phyloP scores from a whole-genome alignment of 2,797 vertebrate genomes.

The Lepilemur septentrionalis region DNA sequence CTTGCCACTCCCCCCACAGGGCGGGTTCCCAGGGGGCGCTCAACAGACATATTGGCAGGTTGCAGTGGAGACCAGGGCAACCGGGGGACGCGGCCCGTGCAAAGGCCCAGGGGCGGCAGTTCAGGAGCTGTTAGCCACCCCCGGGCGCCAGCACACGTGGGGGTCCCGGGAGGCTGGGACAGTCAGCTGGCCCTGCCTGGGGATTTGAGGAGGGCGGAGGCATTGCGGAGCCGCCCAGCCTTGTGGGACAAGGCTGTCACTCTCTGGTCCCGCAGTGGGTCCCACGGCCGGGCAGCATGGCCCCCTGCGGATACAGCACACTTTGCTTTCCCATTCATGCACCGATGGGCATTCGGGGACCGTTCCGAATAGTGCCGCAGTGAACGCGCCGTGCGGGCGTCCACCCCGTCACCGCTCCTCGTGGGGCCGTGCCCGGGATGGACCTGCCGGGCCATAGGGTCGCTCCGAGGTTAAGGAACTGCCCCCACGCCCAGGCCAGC shows the following conservation, averaged over 20 bases:
- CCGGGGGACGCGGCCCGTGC: neutral
- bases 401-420: no score
- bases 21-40: no score
- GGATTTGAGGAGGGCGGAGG: neutral
- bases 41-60: neutral
- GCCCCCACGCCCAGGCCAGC: neutral
- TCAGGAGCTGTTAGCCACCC: neutral
- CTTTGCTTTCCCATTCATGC: neutral
- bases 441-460: neutral
- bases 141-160: no score
- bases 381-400: rapidly evolving
- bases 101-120: neutral
- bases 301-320: rapidly evolving
- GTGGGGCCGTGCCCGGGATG: no score
- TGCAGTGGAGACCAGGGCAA: neutral
- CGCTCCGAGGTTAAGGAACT: neutral
- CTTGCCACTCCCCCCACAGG: neutral
- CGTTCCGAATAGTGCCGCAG: neutral
- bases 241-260: neutral
- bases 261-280: neutral
- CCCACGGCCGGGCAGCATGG: no score
- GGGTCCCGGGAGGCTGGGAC: neutral
- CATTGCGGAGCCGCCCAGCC: neutral
- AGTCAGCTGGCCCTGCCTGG: neutral
- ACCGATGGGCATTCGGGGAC: neutral